Percentiles rank a stretch among this genome's conserved stretches.
phyloP scores from a whole-genome alignment of 2,888 invertebrate genomes.

The Branchellion lobata region DNA sequence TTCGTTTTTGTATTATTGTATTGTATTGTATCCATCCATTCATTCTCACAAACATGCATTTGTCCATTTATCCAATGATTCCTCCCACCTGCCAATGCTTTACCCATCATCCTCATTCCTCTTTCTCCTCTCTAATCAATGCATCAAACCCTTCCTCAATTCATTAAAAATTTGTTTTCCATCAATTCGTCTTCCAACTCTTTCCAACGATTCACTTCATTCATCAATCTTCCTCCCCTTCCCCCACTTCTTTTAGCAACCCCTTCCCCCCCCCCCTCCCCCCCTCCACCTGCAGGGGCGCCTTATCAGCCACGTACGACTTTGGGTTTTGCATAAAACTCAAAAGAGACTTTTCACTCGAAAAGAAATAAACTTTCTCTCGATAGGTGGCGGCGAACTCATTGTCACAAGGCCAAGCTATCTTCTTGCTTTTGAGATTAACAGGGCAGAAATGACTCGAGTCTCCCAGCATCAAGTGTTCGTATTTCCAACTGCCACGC shows the following conservation, averaged over 20 bases:
- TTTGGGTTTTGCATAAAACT: conserved; percentile 59
- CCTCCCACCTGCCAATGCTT: too few relatives aligned
- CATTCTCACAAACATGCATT: too few relatives aligned
- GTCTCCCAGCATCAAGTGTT: conserved; percentile 58
- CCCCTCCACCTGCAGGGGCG: conserved; percentile 55
- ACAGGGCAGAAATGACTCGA: conserved; percentile 62
- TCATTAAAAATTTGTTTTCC: neutral
- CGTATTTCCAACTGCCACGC: conserved; percentile 21
- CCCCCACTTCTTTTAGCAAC: neutral
- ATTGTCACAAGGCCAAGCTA: conserved; percentile 61
- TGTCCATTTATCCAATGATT: too few relatives aligned
- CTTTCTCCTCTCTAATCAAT: too few relatives aligned
- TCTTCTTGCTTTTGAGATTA: conserved; percentile 57
- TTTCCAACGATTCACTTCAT: neutral
- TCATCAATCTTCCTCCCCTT: neutral
- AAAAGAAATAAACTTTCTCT: conserved; percentile 61
- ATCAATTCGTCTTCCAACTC: neutral
- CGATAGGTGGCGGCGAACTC: conserved; percentile 60
- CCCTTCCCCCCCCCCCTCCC: neutral
- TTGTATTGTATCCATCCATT: too few relatives aligned
- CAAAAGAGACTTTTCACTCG: conserved; percentile 57
- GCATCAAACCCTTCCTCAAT: too few relatives aligned
- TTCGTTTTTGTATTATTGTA: too few relatives aligned
- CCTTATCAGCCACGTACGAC: conserved; percentile 56
- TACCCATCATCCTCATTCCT: too few relatives aligned